Conservation (phyloP, 1,140 invertebrate species). For the Maconellicoccus hirsutus region DNA sequence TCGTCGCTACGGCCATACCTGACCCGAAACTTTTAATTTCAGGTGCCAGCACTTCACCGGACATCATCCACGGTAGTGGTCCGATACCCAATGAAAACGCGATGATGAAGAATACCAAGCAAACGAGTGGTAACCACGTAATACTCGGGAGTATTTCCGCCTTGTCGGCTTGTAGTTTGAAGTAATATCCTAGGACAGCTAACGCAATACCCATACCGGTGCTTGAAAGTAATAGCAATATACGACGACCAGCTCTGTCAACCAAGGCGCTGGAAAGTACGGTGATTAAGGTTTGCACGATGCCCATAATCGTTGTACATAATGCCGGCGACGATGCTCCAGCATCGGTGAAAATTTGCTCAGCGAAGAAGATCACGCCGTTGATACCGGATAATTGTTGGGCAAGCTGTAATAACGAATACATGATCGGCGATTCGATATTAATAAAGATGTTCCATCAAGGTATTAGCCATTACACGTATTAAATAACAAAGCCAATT, state of each 20-base stretch:
- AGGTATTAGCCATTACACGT: too few species aligned
- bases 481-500: too few species aligned
- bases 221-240: slow-evolving; percentile 51
- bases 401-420: slow-evolving; percentile 66
- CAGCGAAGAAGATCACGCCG: slow-evolving; percentile 68
- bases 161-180: slow-evolving; percentile 41
- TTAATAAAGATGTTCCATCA: too few species aligned
- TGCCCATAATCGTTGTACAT: slow-evolving; percentile 60
- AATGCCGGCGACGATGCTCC: slow-evolving; percentile 36
- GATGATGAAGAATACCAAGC: slow-evolving; percentile 43
- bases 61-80: slow-evolving; percentile 45
- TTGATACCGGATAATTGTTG: slow-evolving; percentile 80
- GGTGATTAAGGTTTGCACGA: slow-evolving; percentile 54
- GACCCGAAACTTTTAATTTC: slow-evolving; percentile 54
- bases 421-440: too few species aligned
- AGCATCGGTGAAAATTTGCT: slow-evolving; percentile 53
- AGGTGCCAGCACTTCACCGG: slow-evolving; percentile 47
- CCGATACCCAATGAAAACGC: slow-evolving; percentile 39
- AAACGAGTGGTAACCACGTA: slow-evolving; percentile 41
- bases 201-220: slow-evolving; percentile 50
- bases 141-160: too few species aligned
- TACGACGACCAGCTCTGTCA: slow-evolving; percentile 57
- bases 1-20: slow-evolving; percentile 59
- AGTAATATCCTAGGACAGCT: slow-evolving; percentile 48
- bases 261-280: slow-evolving; percentile 55